Conservation (phyloP, 2,113 vertebrate species). For the Zingel zingel region DNA sequence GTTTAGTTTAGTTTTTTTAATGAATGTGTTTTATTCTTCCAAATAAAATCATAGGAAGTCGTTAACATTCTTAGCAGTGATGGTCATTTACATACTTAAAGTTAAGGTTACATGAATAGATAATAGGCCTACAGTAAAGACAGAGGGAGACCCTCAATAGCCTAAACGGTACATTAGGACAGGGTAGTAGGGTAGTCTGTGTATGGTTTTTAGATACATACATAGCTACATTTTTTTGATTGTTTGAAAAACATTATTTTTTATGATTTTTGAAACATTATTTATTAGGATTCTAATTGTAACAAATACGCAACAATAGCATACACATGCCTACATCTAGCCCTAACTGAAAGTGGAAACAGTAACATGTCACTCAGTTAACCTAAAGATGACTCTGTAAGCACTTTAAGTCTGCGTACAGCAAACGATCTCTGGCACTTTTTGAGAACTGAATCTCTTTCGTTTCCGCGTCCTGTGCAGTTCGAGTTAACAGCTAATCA, state of each 20-base stretch:
- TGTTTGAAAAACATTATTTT: neutral
- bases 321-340: neutral
- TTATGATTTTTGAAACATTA: neutral
- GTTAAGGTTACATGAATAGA: neutral
- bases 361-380: neutral
- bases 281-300: neutral
- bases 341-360: neutral
- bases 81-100: neutral
- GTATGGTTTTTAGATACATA: neutral
- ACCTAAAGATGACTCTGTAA: neutral
- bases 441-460: conserved; percentile 9
- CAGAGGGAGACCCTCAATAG: neutral
- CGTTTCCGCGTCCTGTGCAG: neutral
- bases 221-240: neutral
- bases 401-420: neutral
- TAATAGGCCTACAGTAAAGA: neutral
- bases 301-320: neutral
- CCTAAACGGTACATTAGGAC: too few species aligned
- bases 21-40: neutral
- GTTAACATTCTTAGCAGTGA: neutral
- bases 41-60: neutral
- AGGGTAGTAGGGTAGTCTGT: neutral
- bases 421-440: neutral
- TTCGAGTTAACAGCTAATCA: conserved; percentile 41
- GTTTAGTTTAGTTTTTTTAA: neutral